Conservation (phyloP, 37 sponge, comb jelly and placozoan species). For the Petrosia ficiformis region DNA sequence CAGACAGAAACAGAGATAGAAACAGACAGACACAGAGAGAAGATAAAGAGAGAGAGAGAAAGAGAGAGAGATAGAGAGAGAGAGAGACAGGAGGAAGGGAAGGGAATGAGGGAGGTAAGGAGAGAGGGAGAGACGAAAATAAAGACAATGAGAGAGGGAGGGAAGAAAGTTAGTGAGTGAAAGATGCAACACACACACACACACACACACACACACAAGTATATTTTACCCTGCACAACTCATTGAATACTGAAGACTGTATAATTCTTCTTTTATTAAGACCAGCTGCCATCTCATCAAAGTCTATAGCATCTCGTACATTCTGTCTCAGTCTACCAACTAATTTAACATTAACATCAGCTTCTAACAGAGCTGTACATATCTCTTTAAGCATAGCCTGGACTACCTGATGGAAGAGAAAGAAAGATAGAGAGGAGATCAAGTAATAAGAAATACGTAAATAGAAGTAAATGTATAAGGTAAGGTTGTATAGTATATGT, state of each 20-base stretch:
- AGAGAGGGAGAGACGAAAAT: too few relatives aligned
- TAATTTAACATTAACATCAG: slow-evolving; percentile 95
- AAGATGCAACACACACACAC: too few relatives aligned
- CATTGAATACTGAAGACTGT: slow-evolving; percentile 94
- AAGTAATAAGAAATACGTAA: background rate
- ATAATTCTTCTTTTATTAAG: slow-evolving; percentile 94
- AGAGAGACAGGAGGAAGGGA: too few relatives aligned
- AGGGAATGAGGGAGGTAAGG: too few relatives aligned
- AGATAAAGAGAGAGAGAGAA: too few relatives aligned
- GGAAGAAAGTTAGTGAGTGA: too few relatives aligned
- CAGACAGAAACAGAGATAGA: too few relatives aligned
- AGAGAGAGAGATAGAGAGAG: too few relatives aligned
- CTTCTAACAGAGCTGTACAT: slow-evolving; percentile 93
- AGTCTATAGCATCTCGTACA: slow-evolving; percentile 83
- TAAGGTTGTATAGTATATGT: too few relatives aligned
- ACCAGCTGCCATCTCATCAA: slow-evolving; percentile 97
- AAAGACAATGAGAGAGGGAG: too few relatives aligned
- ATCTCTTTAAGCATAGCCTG: slow-evolving; percentile 96
- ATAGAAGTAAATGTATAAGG: background rate
- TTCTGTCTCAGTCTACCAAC: slow-evolving; percentile 86
- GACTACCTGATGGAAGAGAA: slow-evolving; percentile 65
- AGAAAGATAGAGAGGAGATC: background rate
- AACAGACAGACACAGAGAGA: slow-evolving; percentile 15
- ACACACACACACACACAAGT: too few relatives aligned
- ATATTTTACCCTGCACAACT: slow-evolving; percentile 82